A percentile compares a stretch with the other conserved stretches of the same genome.
These are phyloP conservation scores for Megalurothrips usitatus DNA, from an alignment of 2,888 invertebrate species.

Conservation along the genomic window DNA sequence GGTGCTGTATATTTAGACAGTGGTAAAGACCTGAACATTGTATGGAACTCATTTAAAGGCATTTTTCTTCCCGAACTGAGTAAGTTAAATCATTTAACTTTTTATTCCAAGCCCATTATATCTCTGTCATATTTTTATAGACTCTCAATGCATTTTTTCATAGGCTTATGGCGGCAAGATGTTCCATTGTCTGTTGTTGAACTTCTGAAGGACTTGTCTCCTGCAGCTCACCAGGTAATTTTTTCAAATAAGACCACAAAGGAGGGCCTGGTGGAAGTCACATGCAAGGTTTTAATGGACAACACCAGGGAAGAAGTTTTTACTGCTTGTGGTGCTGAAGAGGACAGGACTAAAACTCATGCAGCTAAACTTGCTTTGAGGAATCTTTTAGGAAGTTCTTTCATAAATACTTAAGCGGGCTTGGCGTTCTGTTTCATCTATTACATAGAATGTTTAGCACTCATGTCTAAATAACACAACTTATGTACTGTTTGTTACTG, in stretches of 20 bases:
- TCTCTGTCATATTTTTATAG: neutral
- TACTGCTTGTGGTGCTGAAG: neutral
- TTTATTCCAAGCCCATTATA: neutral
- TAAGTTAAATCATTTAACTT: neutral
- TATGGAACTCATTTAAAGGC: neutral
- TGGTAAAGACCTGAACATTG: neutral
- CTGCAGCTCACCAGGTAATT: neutral
- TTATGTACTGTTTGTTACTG: neutral
- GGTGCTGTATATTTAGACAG: neutral
- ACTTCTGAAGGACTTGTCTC: constrained; percentile 11
- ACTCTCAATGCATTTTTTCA: neutral
- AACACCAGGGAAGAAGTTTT: constrained; percentile 5
- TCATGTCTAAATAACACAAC: neutral
- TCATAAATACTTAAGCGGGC: neutral
- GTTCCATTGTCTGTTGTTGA: neutral
- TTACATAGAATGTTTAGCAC: neutral
- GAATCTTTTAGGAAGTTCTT: neutral
- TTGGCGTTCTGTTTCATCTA: neutral
- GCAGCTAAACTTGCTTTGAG: neutral
- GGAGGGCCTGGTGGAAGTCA: neutral
- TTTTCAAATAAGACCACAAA: neutral
- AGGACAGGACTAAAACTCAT: neutral
- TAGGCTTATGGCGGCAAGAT: neutral
- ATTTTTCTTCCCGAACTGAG: neutral
- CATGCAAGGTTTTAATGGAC: neutral